Evolutionary conservation across 64 coral and sea anemone genomes (phyloP), one percentile per base, ranked within the genome.

Genomic region (Stichodactyla helianthus): DNA sequence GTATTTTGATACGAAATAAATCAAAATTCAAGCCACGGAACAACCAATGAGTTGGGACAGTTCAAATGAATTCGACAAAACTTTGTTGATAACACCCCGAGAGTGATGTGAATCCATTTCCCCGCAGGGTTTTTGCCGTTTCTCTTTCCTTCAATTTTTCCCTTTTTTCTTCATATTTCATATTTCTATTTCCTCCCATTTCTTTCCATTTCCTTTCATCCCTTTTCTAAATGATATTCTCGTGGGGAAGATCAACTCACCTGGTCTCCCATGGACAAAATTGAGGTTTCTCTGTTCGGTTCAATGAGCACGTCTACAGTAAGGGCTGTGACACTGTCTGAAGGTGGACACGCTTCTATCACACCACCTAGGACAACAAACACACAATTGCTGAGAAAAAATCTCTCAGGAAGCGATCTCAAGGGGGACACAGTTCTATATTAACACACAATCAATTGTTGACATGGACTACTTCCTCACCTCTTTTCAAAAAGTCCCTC

Each of bases 301-400:
- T 99, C 97, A 84, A 99, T 90, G 50, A 99, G 52, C 62, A 99
- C 91, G 25, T 99, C 97, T 13, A 99, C 93, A 58, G 85, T 90
- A 18, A 99, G 50, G 64, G 93, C 91, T 82, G 93, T 99, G 6
- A 99, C 67, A 68, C 97, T 99, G 35, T 91, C 93, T 71, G 90
- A 94, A 15, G 95, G 93, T 52, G 95, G 95, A 60, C 93, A 94
- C 12, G 95, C 95, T 87, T 98, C 95, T 18, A 98, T 92, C 53
- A 98, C 90, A 50, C 95, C 95, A 23, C 95, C 95, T 98, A n/a
- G 6, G 50, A 63, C 54, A 10, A 71, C 12, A 31, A 74, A 65
- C 62, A 65, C 6, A 74, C 19, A 65, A 65, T 59, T 59, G 56
- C 56, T 12, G 9, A 6, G 19, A 18, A 2, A 63, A 6, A 13